A percentile compares a stretch with the other conserved stretches of the same genome.
These are phyloP conservation scores for Ormia ochracea DNA, from an alignment of 2,888 invertebrate species.

Conservation along the genomic window DNA sequence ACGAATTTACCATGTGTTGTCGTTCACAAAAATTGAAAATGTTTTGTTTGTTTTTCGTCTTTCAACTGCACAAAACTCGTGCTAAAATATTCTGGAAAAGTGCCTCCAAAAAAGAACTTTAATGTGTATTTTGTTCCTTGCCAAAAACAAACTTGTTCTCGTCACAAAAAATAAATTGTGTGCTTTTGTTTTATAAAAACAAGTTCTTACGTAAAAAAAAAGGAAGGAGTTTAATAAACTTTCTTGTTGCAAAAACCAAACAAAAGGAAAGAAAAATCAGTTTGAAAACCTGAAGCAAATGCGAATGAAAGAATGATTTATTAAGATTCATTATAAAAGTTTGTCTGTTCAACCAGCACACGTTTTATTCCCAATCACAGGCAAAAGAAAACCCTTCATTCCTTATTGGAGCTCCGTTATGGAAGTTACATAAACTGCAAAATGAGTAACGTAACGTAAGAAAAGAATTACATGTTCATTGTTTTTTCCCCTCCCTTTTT, in stretches of 20 bases:
- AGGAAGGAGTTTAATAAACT: slow-evolving; percentile 61
- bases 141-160: slow-evolving; percentile 47
- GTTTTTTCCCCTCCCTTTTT: neutral
- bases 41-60: slow-evolving; percentile 6
- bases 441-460: slow-evolving; percentile 35
- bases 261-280: neutral
- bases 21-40: slow-evolving; percentile 35
- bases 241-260: slow-evolving; percentile 27
- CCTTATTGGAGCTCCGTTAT: slow-evolving; percentile 42
- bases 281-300: slow-evolving; percentile 37
- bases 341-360: slow-evolving; percentile 6
- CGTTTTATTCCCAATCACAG: slow-evolving; percentile 25
- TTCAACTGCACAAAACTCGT: slow-evolving; percentile 50
- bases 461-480: slow-evolving; percentile 7
- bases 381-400: slow-evolving; percentile 31
- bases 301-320: slow-evolving; percentile 43
- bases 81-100: slow-evolving; percentile 57
- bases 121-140: slow-evolving; percentile 15
- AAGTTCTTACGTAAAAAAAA: slow-evolving; percentile 48
- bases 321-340: slow-evolving; percentile 44
- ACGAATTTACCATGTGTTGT: slow-evolving; percentile 48
- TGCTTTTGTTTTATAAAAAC: slow-evolving; percentile 33
- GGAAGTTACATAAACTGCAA: slow-evolving; percentile 25
- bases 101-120: slow-evolving; percentile 38
- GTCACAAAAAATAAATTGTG: neutral